Conservation (phyloP, 2,797 vertebrate genomes). For the Hemibagrus guttatus region DNA sequence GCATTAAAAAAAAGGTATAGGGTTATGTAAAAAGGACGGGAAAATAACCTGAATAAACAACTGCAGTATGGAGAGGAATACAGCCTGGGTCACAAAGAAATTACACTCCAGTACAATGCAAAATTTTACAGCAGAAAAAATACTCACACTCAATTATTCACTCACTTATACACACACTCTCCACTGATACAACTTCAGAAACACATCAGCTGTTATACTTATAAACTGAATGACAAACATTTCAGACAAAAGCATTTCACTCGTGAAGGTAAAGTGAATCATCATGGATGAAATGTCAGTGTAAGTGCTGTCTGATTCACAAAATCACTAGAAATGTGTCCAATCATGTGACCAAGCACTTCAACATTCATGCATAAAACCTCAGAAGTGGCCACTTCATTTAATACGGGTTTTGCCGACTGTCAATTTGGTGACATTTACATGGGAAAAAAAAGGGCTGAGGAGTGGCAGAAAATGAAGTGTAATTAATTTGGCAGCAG, state of each 20-base stretch:
- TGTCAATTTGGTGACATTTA: not conserved
- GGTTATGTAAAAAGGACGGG: too few relatives aligned
- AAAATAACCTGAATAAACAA: too few relatives aligned
- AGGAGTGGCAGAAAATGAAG: not conserved
- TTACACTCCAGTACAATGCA: too few relatives aligned
- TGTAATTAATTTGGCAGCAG: not conserved
- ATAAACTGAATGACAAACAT: not conserved
- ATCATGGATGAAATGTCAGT: not conserved
- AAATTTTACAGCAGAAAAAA: too few relatives aligned
- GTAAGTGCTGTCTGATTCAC: not conserved
- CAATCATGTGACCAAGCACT: not conserved
- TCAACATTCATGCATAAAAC: not conserved
- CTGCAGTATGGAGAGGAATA: too few relatives aligned
- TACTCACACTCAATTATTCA: too few relatives aligned
- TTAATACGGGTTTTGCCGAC: not conserved
- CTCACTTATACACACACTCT: too few relatives aligned
- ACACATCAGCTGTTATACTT: not conserved
- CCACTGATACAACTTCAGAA: not conserved
- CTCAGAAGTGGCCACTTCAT: not conserved
- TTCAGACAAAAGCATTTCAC: not conserved
- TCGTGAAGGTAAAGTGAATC: not conserved
- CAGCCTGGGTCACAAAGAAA: too few relatives aligned
- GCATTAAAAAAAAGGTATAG: too few relatives aligned
- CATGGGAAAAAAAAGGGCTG: not conserved
- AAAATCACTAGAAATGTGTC: not conserved